Base-by-base conservation (phyloP, 2,888 invertebrate genomes). In the Bugula neritina region DNA sequence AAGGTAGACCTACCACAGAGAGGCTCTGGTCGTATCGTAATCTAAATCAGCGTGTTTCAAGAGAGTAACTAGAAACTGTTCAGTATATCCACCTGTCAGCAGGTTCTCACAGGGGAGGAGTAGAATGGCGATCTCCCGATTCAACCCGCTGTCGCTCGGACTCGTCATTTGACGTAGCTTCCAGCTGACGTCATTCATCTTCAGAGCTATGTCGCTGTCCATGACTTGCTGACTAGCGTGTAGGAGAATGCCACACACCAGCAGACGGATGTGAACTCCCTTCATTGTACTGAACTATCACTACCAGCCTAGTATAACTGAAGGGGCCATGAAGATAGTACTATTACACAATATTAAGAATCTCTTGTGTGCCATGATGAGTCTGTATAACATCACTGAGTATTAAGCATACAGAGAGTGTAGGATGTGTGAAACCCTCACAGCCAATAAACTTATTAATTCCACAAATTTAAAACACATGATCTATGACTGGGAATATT, bases 11-110 rank as follows among this genome's bases (percentile, higher is more conserved):
- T 31, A 63, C 63, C 63, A 63, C 31, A 63, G 10, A 13, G 63
- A 63, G 10, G 27, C 31, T 31, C 63, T 63, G 2, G 63, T 63
- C 27, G 17, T 31, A 2, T 63, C 63, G 27, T 63, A 63, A 31
- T 63, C 63, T 27, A 63, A 13, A n/a, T 63, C 34, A 10, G 63
- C 63, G n/a, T 63, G 63, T 31, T 63, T 63, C 29, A 63, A 31
- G 31, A 63, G 31, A 13, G 21, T 29, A 1, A 63, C 31, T 2
- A 63, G 3, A 31, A 63, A 63, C 34, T 63, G 31, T 31, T 31
- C 63, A 31, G 31, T 2, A 31, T 63, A 31, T 1, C 31, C 34
- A 31, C 34, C 63, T 13, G 5, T 27, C 31, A 63, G 27, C 31
- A 63, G 63, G 13, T 10, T 1, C 10, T 2, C 2, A n/a, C 63